phyloP scores from a whole-genome alignment of 1,140 invertebrate genomes.

The Camponotus floridanus region DNA sequence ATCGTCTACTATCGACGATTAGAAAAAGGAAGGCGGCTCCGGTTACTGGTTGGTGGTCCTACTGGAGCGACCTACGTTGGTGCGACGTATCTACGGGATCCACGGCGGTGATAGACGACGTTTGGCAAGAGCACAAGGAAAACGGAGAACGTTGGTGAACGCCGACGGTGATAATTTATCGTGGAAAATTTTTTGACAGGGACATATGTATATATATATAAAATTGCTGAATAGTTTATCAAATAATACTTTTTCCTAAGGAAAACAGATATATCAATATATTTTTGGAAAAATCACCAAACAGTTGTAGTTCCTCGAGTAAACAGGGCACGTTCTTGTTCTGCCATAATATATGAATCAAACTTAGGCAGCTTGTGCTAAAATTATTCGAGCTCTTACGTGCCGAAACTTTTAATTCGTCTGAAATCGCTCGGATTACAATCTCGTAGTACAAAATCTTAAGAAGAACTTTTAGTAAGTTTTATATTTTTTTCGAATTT shows the following conservation, averaged over 20 bases:
- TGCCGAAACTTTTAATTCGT: constrained; percentile 55
- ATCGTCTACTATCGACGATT: constrained; percentile 73
- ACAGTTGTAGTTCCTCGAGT: not conserved
- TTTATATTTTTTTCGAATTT: not conserved
- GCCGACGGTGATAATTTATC: constrained; percentile 28
- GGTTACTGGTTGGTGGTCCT: constrained; percentile 80
- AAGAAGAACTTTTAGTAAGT: not conserved
- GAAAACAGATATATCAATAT: not conserved
- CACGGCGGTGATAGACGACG: constrained; percentile 67
- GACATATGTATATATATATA: no score
- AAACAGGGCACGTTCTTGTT: constrained; percentile 20
- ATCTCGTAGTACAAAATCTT: not conserved
- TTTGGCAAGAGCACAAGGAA: constrained; percentile 67
- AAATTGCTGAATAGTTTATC: not conserved
- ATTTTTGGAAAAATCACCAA: not conserved
- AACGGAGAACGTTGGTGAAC: constrained; percentile 51
- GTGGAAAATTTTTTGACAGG: not conserved
- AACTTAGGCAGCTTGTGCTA: not conserved
- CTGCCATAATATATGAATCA: constrained; percentile 4
- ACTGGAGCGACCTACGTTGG: constrained; percentile 84
- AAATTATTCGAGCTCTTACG: constrained; percentile 10
- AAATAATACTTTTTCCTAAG: not conserved
- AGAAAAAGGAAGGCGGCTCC: constrained; percentile 81
- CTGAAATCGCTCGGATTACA: not conserved
- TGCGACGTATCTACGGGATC: constrained; percentile 82